Evolutionary conservation across 2,113 vertebrate species (phyloP).

Genomic region (Engystomops pustulosus): DNA sequence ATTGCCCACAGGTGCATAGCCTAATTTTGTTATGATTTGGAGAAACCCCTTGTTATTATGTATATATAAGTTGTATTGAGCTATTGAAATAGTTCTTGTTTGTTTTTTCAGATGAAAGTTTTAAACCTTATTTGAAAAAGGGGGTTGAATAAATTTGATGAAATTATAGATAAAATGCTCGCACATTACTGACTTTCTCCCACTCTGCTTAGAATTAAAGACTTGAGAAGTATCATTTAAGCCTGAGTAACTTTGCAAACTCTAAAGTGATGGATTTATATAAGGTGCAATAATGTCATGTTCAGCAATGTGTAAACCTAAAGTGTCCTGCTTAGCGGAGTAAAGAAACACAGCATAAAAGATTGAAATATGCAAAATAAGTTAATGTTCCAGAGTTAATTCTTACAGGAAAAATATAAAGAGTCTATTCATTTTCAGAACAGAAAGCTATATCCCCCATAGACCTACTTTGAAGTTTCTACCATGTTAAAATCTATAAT

Average conservation of each 20-base stretch:
- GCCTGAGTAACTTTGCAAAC: neutral
- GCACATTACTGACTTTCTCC: too few species aligned
- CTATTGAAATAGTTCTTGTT: too few species aligned
- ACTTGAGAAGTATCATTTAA: neutral
- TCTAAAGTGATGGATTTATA: constrained; percentile 1
- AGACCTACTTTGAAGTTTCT: too few species aligned
- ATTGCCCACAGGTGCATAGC: too few species aligned
- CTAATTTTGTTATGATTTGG: too few species aligned
- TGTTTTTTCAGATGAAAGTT: too few species aligned
- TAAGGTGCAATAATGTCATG: constrained; percentile 17
- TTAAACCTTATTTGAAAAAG: too few species aligned
- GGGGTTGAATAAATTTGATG: too few species aligned
- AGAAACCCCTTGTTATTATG: too few species aligned
- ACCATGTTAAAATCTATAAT: too few species aligned
- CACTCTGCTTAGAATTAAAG: neutral
- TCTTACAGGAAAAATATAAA: neutral
- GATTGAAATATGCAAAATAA: constrained; percentile 13
- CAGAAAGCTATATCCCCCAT: neutral
- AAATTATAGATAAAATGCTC: too few species aligned
- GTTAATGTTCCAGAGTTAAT: neutral
- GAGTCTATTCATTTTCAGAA: neutral
- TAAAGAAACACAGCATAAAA: constrained; percentile 20
- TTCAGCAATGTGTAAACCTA: constrained; percentile 15
- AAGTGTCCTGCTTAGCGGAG: constrained; percentile 14
- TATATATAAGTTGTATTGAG: too few species aligned